Evolutionary conservation across 2,113 vertebrate genomes (phyloP).

Genomic region (Proteles cristata): DNA sequence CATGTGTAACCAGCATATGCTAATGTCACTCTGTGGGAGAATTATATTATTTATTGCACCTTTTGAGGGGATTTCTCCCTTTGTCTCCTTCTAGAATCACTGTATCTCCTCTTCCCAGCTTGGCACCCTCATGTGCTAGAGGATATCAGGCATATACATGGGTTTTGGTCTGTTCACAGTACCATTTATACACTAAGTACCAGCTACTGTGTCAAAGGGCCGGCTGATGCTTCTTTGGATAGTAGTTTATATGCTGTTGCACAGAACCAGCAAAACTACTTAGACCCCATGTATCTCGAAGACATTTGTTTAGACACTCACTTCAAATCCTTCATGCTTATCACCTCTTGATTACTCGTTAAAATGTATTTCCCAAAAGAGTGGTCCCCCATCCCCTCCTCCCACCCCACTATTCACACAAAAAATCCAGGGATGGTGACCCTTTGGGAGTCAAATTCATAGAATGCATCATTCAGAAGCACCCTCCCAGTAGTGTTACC

Average conservation of each 20-base stretch:
- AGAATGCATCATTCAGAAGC: neutral
- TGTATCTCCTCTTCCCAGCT: neutral
- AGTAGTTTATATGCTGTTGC: neutral
- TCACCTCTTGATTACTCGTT: constrained; percentile 1
- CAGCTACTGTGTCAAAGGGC: neutral
- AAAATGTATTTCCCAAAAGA: constrained; percentile 13
- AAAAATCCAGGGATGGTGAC: neutral
- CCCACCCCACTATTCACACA: neutral
- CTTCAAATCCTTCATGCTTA: neutral
- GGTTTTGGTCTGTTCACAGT: neutral
- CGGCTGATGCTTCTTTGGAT: neutral
- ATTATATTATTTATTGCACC: neutral
- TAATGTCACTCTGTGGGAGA: neutral
- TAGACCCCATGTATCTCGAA: neutral
- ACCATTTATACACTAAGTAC: neutral
- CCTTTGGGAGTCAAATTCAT: neutral
- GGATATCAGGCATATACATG: neutral
- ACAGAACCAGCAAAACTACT: neutral
- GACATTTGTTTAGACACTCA: neutral
- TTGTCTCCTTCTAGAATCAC: neutral
- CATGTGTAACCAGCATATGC: neutral
- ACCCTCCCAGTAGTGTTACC: neutral
- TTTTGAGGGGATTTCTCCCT: neutral
- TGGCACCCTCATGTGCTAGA: neutral
- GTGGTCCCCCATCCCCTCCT: neutral